Evolutionary conservation across 1,140 invertebrate species (phyloP).

Genomic region (Caligus rogercresseyi): DNA sequence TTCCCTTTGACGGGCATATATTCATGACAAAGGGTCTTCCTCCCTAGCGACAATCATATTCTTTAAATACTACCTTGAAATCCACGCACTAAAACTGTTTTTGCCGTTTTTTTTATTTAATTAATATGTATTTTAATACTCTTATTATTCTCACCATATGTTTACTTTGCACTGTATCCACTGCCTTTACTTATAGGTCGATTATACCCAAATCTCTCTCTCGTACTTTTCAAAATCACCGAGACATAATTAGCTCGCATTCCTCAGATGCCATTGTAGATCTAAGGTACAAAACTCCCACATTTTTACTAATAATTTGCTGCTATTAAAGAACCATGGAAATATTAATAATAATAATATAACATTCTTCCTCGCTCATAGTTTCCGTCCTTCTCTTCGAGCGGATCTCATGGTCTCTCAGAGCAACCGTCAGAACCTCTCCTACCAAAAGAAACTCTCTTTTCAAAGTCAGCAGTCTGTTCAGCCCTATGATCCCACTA

Average conservation of each 20-base stretch:
- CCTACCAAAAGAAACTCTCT: slow-evolving; percentile 22
- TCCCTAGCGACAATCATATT: too few relatives aligned
- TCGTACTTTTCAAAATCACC: slow-evolving; percentile 47
- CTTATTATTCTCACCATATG: too few relatives aligned
- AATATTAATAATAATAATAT: too few relatives aligned
- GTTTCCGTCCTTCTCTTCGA: background rate
- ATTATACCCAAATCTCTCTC: slow-evolving; percentile 84
- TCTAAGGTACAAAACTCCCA: background rate
- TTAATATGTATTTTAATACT: too few relatives aligned
- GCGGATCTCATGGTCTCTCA: slow-evolving; percentile 12
- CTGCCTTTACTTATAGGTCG: slow-evolving; percentile 45
- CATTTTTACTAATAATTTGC: background rate
- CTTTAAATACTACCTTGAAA: too few relatives aligned
- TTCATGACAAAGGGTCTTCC: too few relatives aligned
- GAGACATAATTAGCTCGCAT: slow-evolving; percentile 30
- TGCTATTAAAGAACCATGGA: background rate
- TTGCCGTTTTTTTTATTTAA: too few relatives aligned
- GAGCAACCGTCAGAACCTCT: slow-evolving; percentile 2
- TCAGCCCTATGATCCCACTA: slow-evolving; percentile 48
- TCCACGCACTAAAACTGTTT: too few relatives aligned
- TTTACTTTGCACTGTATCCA: too few relatives aligned
- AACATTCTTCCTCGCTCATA: background rate
- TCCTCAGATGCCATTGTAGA: slow-evolving; percentile 6
- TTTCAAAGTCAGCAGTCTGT: slow-evolving; percentile 28
- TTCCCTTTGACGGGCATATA: too few relatives aligned